Evolutionary conservation across 2,797 vertebrate species (phyloP).

Genomic region (Sebastes itinus): DNA sequence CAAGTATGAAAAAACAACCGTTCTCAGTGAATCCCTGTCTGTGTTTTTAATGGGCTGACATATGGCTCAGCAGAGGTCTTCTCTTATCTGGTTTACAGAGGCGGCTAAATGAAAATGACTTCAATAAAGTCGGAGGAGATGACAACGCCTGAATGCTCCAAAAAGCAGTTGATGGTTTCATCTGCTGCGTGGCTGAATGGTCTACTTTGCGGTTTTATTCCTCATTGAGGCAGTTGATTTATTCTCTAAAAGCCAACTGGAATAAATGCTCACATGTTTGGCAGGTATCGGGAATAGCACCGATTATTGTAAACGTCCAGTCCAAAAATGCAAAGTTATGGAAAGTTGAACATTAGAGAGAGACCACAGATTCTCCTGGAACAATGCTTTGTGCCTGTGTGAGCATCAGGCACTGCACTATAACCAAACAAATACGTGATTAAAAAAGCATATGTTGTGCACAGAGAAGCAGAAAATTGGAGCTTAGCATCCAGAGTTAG

Average conservation of each 20-base stretch:
- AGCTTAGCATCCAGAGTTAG: conserved; percentile 31
- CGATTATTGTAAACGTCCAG: not conserved
- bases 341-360: not conserved
- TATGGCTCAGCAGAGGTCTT: conserved; percentile 40
- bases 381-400: not conserved
- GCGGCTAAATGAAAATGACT: conserved; percentile 39
- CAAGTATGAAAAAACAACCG: not conserved
- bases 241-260: not conserved
- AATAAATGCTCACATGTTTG: not conserved
- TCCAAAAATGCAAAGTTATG: conserved; percentile 11
- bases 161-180: conserved; percentile 21
- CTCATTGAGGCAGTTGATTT: conserved; percentile 2
- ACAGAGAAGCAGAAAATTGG: conserved; percentile 28
- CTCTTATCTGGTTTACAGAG: conserved; percentile 49
- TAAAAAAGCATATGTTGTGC: conserved; percentile 41
- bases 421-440: conserved; percentile 36
- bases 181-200: conserved; percentile 12
- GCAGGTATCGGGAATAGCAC: not conserved
- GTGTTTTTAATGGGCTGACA: conserved; percentile 54
- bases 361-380: not conserved
- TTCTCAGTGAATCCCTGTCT: conserved; percentile 21
- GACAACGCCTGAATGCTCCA: conserved; percentile 23
- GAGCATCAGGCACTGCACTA: not conserved
- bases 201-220: conserved; percentile 20
- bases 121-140: conserved; percentile 42